Evolutionary conservation across 2,888 invertebrate genomes (phyloP).

Genomic region (Anoncus sp.): DNA sequence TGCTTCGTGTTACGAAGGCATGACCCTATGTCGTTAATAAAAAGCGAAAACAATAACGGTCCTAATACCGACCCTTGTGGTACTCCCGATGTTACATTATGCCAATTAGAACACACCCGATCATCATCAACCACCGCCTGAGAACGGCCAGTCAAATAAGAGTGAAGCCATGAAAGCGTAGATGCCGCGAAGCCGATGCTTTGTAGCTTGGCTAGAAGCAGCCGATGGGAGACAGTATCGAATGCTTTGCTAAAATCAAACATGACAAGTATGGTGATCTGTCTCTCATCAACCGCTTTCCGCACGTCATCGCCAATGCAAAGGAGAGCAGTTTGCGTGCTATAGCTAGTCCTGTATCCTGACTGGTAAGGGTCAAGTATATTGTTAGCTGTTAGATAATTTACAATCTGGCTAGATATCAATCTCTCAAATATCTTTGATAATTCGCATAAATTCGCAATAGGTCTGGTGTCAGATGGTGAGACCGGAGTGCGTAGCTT

Average conservation of each 20-base stretch:
- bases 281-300: slow-evolving; percentile 1
- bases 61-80: not conserved
- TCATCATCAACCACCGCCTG: not conserved
- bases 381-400: no score
- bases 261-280: not conserved
- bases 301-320: not conserved
- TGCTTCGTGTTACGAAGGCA: not conserved
- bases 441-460: no score
- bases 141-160: not conserved
- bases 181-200: not conserved
- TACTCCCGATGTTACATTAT: not conserved
- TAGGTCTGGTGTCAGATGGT: no score
- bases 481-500: no score
- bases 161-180: not conserved
- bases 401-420: no score
- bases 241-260: slow-evolving; percentile 6
- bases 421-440: not conserved
- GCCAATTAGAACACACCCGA: not conserved
- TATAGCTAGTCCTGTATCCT: not conserved
- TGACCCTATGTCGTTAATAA: not conserved
- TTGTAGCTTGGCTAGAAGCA: not conserved
- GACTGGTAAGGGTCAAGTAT: not conserved
- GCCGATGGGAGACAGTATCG: not conserved
- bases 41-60: not conserved
- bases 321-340: not conserved